Percentiles rank a stretch among this genome's conserved stretches.
Evolutionary conservation across 2,797 vertebrate genomes (phyloP).

Genomic region (Erpetoichthys calabaricus): DNA sequence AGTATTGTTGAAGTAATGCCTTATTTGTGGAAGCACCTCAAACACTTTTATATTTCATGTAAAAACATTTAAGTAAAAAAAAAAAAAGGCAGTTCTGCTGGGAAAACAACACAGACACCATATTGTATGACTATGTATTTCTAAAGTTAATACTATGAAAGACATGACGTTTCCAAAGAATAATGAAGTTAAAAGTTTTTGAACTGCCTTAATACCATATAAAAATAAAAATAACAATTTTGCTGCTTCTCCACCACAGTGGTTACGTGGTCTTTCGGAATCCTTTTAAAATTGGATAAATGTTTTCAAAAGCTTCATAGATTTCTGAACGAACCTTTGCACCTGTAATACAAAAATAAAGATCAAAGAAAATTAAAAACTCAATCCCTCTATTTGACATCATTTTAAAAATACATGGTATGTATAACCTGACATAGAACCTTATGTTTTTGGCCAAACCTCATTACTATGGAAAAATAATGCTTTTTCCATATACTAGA

Average conservation of each 20-base stretch:
- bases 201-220: slow-evolving; percentile 5
- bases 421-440: too few species aligned
- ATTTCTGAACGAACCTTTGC: slow-evolving; percentile 97
- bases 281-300: slow-evolving; percentile 97
- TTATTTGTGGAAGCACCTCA: too few species aligned
- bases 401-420: too few species aligned
- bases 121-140: slow-evolving; percentile 13
- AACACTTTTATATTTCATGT: too few species aligned
- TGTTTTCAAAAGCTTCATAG: slow-evolving; percentile 98
- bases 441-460: too few species aligned
- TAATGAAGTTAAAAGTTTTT: slow-evolving; percentile 16
- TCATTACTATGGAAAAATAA: too few species aligned
- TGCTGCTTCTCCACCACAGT: slow-evolving; percentile 6
- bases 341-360: slow-evolving; percentile 42
- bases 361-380: too few species aligned
- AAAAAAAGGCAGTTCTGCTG: slow-evolving; percentile 16
- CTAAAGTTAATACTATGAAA: too few species aligned
- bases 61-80: slow-evolving; percentile 4
- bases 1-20: slow-evolving; percentile 14
- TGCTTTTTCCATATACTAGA: too few species aligned
- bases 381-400: too few species aligned
- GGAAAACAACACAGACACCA: slow-evolving; percentile 3
- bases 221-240: slow-evolving; percentile 7
- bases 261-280: slow-evolving; percentile 93
- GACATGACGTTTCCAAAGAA: slow-evolving; percentile 18